Percentiles rank a stretch among this genome's conserved stretches.
phyloP scores from a whole-genome alignment of 2,113 vertebrate species.

The Chionodraco myersi region DNA sequence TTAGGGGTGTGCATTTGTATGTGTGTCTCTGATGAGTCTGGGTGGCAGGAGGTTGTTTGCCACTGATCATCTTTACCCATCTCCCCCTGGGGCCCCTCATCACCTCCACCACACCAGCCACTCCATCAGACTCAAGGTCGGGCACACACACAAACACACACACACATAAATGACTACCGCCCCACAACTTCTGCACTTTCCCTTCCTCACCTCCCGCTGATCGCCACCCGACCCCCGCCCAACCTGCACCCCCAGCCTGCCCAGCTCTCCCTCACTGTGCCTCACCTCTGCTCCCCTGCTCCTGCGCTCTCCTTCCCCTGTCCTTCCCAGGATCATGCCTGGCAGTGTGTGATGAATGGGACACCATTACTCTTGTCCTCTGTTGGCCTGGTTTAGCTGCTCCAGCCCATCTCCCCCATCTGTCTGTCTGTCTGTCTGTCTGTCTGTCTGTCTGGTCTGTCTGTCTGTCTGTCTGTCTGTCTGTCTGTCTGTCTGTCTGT shows the following conservation, averaged over 20 bases:
- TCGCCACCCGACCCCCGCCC: conserved; percentile 56
- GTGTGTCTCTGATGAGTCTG: conserved; percentile 60
- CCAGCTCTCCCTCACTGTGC: conserved; percentile 43
- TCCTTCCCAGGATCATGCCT: conserved; percentile 75
- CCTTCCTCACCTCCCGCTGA: conserved; percentile 66
- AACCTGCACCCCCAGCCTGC: conserved; percentile 41
- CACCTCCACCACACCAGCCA: conserved; percentile 71
- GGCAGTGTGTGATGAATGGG: conserved; percentile 83
- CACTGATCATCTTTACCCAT: conserved; percentile 77
- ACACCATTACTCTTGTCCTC: conserved; percentile 83
- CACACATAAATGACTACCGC: conserved; percentile 58
- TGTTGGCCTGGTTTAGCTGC: conserved; percentile 80
- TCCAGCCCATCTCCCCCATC: conserved; percentile 48
- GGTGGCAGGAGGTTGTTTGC: conserved; percentile 71
- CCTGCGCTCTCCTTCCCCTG: conserved; percentile 77
- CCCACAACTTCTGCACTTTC: conserved; percentile 72
- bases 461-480: conserved; percentile 15
- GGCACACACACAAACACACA: conserved; percentile 22
- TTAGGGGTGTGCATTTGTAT: conserved; percentile 38
- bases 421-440: conserved; percentile 23
- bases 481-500: conserved; percentile 18
- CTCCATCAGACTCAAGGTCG: conserved; percentile 80
- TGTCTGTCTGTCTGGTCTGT: conserved; percentile 39
- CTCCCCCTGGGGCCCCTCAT: conserved; percentile 74
- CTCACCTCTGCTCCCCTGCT: conserved; percentile 74